Percentiles rank a stretch among this genome's conserved stretches.
Evolutionary conservation across 2,113 vertebrate genomes (phyloP).

Genomic region (Brienomyrus longianalis): DNA sequence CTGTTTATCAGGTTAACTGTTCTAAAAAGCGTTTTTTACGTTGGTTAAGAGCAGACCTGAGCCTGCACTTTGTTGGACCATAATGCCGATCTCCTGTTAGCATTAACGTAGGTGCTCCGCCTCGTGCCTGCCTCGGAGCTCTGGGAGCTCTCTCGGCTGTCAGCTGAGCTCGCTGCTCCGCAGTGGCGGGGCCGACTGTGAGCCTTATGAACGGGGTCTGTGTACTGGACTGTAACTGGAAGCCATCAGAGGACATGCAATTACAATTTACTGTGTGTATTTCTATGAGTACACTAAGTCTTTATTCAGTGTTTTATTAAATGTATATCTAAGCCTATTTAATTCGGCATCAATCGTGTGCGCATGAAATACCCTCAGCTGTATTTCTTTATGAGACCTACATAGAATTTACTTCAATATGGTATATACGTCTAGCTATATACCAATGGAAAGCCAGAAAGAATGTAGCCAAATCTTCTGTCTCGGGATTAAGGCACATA

Average conservation of each 20-base stretch:
- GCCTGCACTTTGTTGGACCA: not conserved
- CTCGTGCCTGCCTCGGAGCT: not conserved
- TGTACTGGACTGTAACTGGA: not conserved
- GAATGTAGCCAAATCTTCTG: conserved; percentile 14
- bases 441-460: conserved; percentile 12
- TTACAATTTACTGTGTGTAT: not conserved
- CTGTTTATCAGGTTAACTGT: not conserved
- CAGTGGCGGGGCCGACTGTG: not conserved
- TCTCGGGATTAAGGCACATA: conserved; percentile 40
- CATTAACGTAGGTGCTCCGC: not conserved
- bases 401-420: not conserved
- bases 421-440: not conserved
- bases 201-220: not conserved
- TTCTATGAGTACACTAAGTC: not conserved
- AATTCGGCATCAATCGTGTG: not conserved
- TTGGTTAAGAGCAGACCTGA: not conserved
- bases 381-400: not conserved
- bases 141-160: not conserved
- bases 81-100: not conserved
- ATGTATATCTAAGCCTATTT: not conserved
- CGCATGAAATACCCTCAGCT: not conserved
- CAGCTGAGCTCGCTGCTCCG: not conserved
- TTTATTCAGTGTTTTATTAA: not conserved
- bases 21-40: not conserved
- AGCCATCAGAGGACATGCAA: not conserved